Evolutionary conservation across 1,140 invertebrate genomes (phyloP), one percentile per base, ranked within the genome.

Genomic region (Drosophila sulfurigaster): DNA sequence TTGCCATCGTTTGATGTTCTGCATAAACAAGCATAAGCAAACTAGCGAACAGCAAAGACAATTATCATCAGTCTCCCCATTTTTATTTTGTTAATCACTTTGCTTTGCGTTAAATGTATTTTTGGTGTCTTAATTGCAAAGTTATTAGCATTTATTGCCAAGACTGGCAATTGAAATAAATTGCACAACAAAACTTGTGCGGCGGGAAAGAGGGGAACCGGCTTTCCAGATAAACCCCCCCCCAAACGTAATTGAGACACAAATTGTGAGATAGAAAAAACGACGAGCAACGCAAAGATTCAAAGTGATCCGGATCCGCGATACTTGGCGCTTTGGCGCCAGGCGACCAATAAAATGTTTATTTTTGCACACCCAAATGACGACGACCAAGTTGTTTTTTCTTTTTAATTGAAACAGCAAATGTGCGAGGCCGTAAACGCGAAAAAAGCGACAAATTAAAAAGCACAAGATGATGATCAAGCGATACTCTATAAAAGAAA

Each of bases 321-420:
- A 5, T 72, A 60, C 57, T 72, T 52, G 20, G 20, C 56, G 66
- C 81, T 60, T 63, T 85, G 82, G 82, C 82, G 82, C 82, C 82
- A 85, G 56, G 81, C 66, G 63, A 58, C 74, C 75, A 85, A 85
- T 85, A 85, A 85, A 86, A 86, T 81, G 78, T 75, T 86, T 86
- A 86, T 85, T 85, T 85, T 81, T 48, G 82, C 78, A 72, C 79
- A 73, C 79, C 63, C 57, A 81, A 58, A 78, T 49, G 62, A 81
- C 48, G 73, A 81, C 72, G 78, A 81, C 58, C 81, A 81, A 85
- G 65, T 71, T 25, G 20, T 25, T 25, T 25, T 25, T 25, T 25
- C 20, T 85, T 75, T 65, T 78, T 85, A 83, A 83, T 85, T 83
- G 78, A 83, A 83, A 80, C 57, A 66, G 69, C 62, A 66, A 58